A percentile compares a stretch with the other conserved stretches of the same genome.
phyloP scores from a whole-genome alignment of 2,888 invertebrate species.

The Macrophya alboannulata region DNA sequence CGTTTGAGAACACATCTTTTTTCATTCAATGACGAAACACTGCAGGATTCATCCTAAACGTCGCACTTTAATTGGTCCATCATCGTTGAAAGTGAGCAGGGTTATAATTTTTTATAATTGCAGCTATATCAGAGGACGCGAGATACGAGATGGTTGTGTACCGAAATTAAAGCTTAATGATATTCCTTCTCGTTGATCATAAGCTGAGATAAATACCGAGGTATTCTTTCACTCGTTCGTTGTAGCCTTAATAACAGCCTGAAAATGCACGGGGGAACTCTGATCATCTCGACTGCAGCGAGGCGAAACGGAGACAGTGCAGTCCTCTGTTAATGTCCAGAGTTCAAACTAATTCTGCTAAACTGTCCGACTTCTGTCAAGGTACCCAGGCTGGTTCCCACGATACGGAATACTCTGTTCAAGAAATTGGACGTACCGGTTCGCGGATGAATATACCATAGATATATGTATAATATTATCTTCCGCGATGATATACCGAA shows the following conservation, averaged over 20 bases:
- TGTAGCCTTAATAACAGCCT: background rate
- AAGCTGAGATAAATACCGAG: background rate
- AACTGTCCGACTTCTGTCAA: slow-evolving; percentile 52
- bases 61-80: background rate
- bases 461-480: background rate
- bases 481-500: background rate
- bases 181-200: background rate
- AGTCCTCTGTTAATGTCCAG: slow-evolving; percentile 50
- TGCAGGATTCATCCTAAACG: no score
- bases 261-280: slow-evolving; percentile 47
- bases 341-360: slow-evolving; percentile 54
- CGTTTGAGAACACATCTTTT: background rate
- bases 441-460: background rate
- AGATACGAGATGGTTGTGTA: background rate
- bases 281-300: slow-evolving; percentile 73
- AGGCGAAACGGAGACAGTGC: slow-evolving; percentile 72
- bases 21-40: background rate
- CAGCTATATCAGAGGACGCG: background rate
- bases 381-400: slow-evolving; percentile 76
- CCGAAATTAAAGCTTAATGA: background rate
- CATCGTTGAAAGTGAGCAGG: background rate
- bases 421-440: slow-evolving; percentile 21
- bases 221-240: slow-evolving; percentile 8
- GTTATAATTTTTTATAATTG: background rate
- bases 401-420: slow-evolving; percentile 70